These are phyloP conservation scores for Eufriesea mexicana DNA, from an alignment of 1,140 invertebrate species.

Conservation along the genomic window DNA sequence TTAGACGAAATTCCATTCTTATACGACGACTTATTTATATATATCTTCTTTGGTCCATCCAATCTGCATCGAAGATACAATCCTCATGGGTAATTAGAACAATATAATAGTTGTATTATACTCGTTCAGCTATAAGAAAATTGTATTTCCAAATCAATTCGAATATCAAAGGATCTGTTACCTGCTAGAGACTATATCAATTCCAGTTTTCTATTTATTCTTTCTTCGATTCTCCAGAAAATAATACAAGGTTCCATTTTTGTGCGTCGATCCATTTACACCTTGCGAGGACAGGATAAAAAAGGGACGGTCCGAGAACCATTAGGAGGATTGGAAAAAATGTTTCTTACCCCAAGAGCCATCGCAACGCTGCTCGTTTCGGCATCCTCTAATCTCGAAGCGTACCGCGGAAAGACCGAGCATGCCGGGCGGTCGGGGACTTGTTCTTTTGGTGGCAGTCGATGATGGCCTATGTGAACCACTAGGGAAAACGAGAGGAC, in stretches of 20 bases:
- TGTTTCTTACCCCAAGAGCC: slow-evolving; percentile 39
- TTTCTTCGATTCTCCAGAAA: not conserved
- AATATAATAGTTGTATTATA: too few species aligned
- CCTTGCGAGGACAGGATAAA: slow-evolving; percentile 27
- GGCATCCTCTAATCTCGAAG: slow-evolving; percentile 22
- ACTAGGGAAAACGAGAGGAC: slow-evolving; percentile 7
- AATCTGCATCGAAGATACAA: too few species aligned
- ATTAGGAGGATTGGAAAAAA: slow-evolving; percentile 48
- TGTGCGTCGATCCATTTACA: slow-evolving; percentile 41
- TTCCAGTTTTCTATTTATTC: not conserved
- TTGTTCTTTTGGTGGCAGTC: slow-evolving; percentile 26
- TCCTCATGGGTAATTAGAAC: too few species aligned
- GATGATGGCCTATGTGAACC: slow-evolving; percentile 35
- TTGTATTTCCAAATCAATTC: too few species aligned
- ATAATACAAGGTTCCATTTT: not conserved
- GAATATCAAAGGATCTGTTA: too few species aligned
- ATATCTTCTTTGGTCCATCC: too few species aligned
- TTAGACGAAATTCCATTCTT: too few species aligned
- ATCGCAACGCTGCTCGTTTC: slow-evolving; percentile 37
- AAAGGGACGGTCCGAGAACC: slow-evolving; percentile 15
- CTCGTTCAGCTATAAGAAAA: too few species aligned
- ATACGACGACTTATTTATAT: too few species aligned
- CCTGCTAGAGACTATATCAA: not conserved
- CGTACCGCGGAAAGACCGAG: slow-evolving; percentile 39
- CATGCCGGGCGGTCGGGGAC: not conserved